phyloP scores from a whole-genome alignment of 1,140 invertebrate species.

The Pissodes strobi region DNA sequence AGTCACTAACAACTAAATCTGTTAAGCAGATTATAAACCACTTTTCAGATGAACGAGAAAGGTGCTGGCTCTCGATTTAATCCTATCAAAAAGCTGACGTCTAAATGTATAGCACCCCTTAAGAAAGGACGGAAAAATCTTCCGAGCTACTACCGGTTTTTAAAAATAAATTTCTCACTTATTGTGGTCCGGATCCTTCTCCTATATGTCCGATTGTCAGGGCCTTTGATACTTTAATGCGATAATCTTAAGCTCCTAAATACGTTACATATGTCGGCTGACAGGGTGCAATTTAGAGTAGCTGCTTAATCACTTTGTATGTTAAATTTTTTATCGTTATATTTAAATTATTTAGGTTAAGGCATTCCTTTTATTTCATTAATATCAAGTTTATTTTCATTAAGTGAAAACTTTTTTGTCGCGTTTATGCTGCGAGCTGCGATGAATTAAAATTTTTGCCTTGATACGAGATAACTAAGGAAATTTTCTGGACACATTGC shows the following conservation, averaged over 20 bases:
- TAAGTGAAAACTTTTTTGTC: too few relatives aligned
- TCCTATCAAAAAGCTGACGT: slow-evolving; percentile 29
- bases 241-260: slow-evolving; percentile 22
- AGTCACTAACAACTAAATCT: slow-evolving; percentile 22
- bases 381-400: too few relatives aligned
- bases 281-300: not conserved
- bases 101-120: slow-evolving; percentile 26
- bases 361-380: too few relatives aligned
- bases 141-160: slow-evolving; percentile 23
- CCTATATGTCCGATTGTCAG: slow-evolving; percentile 17
- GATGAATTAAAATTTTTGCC: too few relatives aligned
- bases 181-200: slow-evolving; percentile 15
- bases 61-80: slow-evolving; percentile 26
- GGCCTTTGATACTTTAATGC: slow-evolving; percentile 19
- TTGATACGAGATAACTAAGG: too few relatives aligned
- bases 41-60: slow-evolving; percentile 25
- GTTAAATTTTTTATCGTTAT: too few relatives aligned
- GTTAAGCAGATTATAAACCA: slow-evolving; percentile 31
- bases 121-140: slow-evolving; percentile 10
- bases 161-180: slow-evolving; percentile 29
- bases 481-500: too few relatives aligned
- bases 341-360: too few relatives aligned
- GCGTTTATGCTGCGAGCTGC: too few relatives aligned
- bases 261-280: slow-evolving; percentile 19
- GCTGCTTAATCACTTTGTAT: not conserved